Evolutionary conservation across 2,888 invertebrate species (phyloP).

Genomic region (Cephus nigrinus): DNA sequence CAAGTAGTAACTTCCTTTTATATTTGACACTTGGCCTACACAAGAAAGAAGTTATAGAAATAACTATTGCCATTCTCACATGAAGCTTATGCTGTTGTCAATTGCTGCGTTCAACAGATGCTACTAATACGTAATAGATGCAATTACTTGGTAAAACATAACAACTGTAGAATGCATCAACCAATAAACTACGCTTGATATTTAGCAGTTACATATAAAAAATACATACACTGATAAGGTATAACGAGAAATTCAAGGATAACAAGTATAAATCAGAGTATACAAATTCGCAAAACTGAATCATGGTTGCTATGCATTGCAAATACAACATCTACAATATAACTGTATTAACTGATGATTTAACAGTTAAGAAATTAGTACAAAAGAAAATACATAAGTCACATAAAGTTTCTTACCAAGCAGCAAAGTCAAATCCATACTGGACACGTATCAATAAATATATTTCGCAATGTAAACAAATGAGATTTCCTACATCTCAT

Average conservation of each 20-base stretch:
- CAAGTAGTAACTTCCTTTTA: background rate
- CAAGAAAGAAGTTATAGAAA: background rate
- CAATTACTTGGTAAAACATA: background rate
- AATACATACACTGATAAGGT: background rate
- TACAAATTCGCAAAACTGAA: background rate
- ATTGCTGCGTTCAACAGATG: background rate
- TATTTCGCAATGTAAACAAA: constrained; percentile 22
- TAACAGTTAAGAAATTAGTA: background rate
- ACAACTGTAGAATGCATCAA: background rate
- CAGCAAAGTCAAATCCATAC: constrained; percentile 33
- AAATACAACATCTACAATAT: background rate
- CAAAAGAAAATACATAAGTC: constrained; percentile 27
- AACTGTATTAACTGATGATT: background rate
- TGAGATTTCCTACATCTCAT: background rate
- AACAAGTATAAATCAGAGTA: background rate
- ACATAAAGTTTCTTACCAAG: constrained; percentile 40
- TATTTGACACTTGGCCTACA: background rate
- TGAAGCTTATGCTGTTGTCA: background rate
- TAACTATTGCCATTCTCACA: background rate
- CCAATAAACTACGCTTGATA: background rate
- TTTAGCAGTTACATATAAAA: background rate
- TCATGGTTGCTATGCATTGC: background rate
- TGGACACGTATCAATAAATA: constrained; percentile 25
- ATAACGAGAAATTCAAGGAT: background rate
- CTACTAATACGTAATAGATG: background rate